Evolutionary conservation across 2,113 vertebrate species (phyloP).

Genomic region (Anas platyrhynchos): DNA sequence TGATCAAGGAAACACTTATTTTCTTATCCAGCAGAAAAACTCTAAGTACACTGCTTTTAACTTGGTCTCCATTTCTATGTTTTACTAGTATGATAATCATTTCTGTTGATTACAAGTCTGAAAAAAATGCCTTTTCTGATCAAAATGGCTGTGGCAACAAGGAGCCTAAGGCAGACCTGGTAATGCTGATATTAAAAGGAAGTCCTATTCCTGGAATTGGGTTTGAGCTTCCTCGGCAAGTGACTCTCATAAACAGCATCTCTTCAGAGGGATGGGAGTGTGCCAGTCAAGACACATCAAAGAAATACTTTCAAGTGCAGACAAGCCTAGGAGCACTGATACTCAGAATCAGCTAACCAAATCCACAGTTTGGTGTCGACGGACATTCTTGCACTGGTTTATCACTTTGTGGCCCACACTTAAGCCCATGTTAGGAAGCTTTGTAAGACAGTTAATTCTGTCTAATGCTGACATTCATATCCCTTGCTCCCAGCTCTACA

Average conservation of each 20-base stretch:
- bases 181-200: conserved; percentile 39
- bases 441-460: not conserved
- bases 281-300: conserved; percentile 4
- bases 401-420: not conserved
- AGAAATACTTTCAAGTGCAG: conserved; percentile 17
- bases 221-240: conserved; percentile 47
- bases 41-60: conserved; percentile 4
- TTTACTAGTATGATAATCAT: conserved; percentile 11
- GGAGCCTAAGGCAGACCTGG: conserved; percentile 19
- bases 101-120: conserved; percentile 13
- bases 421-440: not conserved
- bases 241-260: conserved; percentile 6
- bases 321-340: not conserved
- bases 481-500: not conserved
- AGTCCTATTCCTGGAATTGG: conserved; percentile 5
- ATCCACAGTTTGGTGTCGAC: not conserved
- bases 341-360: not conserved
- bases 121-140: not conserved
- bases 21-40: not conserved
- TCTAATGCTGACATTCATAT: not conserved
- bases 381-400: not conserved
- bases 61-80: not conserved
- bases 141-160: conserved; percentile 42
- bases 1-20: not conserved
- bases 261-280: conserved; percentile 11